Evolutionary conservation across 2,113 vertebrate genomes (phyloP).

Genomic region (Symphodus melops): DNA sequence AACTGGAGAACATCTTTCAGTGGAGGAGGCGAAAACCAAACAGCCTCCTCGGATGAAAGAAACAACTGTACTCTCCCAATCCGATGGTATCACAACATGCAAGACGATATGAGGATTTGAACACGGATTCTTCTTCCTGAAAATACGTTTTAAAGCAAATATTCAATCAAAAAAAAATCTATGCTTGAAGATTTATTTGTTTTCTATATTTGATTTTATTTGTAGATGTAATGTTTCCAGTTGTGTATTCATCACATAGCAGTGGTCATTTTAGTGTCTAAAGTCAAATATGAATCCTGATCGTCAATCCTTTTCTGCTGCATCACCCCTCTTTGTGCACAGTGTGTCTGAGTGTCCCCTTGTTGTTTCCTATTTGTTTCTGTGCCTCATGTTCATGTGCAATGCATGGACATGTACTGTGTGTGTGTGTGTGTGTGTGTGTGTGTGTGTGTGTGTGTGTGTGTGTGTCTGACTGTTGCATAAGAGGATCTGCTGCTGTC

Average conservation of each 20-base stretch:
- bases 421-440: conserved; percentile 34
- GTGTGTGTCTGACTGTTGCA: conserved; percentile 71
- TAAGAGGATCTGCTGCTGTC: conserved; percentile 82
- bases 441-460: conserved; percentile 35
- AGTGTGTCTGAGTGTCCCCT: not conserved
- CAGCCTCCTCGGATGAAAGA: too few species aligned
- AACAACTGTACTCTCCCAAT: too few species aligned
- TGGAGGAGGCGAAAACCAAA: too few species aligned
- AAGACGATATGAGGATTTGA: too few species aligned
- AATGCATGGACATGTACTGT: conserved; percentile 46
- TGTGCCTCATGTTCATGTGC: conserved; percentile 58
- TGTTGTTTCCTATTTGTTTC: conserved; percentile 12
- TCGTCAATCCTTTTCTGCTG: not conserved
- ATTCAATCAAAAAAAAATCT: too few species aligned
- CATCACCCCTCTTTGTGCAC: not conserved
- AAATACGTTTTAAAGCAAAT: too few species aligned
- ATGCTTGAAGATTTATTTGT: not conserved
- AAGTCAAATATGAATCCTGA: too few species aligned
- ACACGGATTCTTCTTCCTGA: too few species aligned
- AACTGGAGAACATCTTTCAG: too few species aligned
- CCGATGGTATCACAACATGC: too few species aligned
- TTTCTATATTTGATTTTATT: not conserved
- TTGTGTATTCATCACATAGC: not conserved
- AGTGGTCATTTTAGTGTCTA: not conserved
- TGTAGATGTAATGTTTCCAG: not conserved